A percentile compares a stretch with the other conserved stretches of the same genome.
These are phyloP conservation scores for Caracal caracal DNA, from an alignment of 2,113 vertebrate species.

Conservation along the genomic window DNA sequence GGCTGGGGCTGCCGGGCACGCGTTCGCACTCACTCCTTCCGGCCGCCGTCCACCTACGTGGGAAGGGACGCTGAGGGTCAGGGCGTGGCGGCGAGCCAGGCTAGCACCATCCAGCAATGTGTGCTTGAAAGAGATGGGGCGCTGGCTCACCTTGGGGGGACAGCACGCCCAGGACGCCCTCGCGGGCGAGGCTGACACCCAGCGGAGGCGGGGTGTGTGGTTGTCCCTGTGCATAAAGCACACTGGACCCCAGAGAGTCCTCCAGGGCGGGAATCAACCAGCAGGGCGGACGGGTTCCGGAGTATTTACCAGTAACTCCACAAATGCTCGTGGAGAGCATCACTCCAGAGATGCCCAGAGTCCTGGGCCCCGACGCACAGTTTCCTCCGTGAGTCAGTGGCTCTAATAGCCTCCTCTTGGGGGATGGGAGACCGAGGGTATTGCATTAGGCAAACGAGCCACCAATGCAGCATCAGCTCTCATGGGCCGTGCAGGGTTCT, in stretches of 20 bases:
- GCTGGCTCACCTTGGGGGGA: background rate
- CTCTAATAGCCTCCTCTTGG: background rate
- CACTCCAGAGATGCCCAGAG: background rate
- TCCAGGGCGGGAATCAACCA: fast-evolving
- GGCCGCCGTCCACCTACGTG: background rate
- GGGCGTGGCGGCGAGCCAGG: fast-evolving
- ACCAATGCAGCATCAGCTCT: fast-evolving
- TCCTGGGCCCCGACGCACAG: fast-evolving
- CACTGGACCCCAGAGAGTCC: background rate
- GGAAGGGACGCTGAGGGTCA: background rate
- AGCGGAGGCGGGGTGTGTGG: fast-evolving
- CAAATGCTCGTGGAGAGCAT: fast-evolving
- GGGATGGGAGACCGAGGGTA: fast-evolving
- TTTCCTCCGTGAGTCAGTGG: background rate
- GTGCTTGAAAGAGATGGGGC: fast-evolving
- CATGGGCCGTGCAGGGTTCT: fast-evolving
- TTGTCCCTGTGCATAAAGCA: fast-evolving
- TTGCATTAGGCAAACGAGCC: fast-evolving
- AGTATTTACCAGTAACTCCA: fast-evolving
- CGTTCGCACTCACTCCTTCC: fast-evolving
- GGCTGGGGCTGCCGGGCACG: fast-evolving
- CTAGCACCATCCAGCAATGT: fast-evolving
- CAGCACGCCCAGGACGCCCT: fast-evolving
- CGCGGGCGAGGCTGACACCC: fast-evolving
- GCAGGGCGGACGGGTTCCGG: fast-evolving